These are phyloP conservation scores for Calliscelio sp. DNA, from an alignment of 2,888 invertebrate genomes.

Conservation along the genomic window DNA sequence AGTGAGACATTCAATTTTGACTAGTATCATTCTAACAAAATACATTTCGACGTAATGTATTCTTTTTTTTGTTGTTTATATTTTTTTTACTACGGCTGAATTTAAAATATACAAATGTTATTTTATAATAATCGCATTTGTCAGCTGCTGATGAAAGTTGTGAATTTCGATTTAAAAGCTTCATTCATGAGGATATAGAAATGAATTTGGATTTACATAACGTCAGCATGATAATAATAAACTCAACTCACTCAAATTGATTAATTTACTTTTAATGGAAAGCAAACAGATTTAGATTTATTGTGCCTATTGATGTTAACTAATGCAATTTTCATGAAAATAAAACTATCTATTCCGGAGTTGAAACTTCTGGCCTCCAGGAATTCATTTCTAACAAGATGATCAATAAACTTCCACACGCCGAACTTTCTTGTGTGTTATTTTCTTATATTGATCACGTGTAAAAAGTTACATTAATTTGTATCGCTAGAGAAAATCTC, in stretches of 20 bases:
- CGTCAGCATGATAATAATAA: background rate
- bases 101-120: no score
- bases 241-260: background rate
- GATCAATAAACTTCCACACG: conserved; percentile 9
- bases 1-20: no score
- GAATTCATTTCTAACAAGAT: background rate
- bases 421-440: background rate
- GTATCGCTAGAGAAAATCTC: conserved; percentile 7
- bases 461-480: conserved; percentile 30
- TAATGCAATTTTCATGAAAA: background rate
- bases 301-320: background rate
- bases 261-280: conserved; percentile 3
- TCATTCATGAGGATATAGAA: no score
- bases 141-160: no score
- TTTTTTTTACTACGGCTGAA: no score
- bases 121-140: no score
- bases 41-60: no score
- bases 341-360: background rate
- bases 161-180: no score
- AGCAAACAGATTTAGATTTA: background rate
- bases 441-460: conserved; percentile 3
- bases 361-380: no score
- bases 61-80: no score
- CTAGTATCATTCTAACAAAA: no score
- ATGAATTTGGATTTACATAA: no score